These are phyloP conservation scores for Chloroceryle aenea DNA, from an alignment of 2,113 vertebrate genomes.

Conservation along the genomic window DNA sequence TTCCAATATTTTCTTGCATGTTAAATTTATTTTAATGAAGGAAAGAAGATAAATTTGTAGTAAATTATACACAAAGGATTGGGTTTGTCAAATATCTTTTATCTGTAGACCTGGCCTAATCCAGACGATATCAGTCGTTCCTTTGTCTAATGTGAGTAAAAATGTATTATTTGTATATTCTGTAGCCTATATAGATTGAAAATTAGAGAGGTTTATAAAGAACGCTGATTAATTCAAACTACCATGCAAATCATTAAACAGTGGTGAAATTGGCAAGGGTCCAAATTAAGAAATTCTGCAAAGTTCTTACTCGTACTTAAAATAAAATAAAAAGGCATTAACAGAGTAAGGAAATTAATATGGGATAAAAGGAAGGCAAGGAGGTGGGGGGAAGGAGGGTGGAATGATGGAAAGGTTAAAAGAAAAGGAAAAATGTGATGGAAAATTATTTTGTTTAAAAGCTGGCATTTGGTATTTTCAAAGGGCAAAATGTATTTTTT, in stretches of 20 bases:
- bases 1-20: neutral
- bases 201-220: constrained; percentile 12
- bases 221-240: constrained; percentile 46
- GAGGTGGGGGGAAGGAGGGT: neutral
- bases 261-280: constrained; percentile 32
- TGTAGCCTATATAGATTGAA: neutral
- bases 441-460: constrained; percentile 72
- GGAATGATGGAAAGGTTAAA: constrained; percentile 51
- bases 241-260: constrained; percentile 28
- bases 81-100: neutral
- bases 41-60: neutral
- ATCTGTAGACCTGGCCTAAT: neutral
- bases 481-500: constrained; percentile 75
- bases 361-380: neutral
- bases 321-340: constrained; percentile 13
- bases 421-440: constrained; percentile 30
- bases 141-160: neutral
- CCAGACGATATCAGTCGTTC: neutral
- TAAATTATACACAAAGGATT: neutral
- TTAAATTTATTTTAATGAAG: neutral
- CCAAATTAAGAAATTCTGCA: constrained; percentile 23
- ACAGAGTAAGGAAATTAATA: constrained; percentile 17
- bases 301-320: constrained; percentile 34
- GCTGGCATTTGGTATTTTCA: constrained; percentile 70
- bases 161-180: constrained; percentile 1